Evolutionary conservation across 2,888 invertebrate species (phyloP).

Genomic region (Trissolcus brochymenae): DNA sequence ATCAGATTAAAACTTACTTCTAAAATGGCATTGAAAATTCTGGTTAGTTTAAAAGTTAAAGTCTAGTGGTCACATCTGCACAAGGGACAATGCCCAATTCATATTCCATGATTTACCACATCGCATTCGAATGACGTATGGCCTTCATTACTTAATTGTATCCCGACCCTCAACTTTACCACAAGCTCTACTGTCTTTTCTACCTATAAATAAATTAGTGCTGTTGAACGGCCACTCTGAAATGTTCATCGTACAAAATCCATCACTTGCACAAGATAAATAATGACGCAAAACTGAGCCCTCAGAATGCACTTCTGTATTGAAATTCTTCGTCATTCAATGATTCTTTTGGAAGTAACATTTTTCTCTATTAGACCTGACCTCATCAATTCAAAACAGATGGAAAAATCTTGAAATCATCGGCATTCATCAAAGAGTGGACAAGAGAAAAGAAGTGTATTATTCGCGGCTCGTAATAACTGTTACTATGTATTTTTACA

Average conservation of each 20-base stretch:
- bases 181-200: constrained; percentile 39
- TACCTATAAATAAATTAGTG: constrained; percentile 39
- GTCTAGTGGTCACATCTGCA: constrained; percentile 69
- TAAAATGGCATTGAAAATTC: constrained; percentile 7
- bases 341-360: no score
- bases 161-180: constrained; percentile 49
- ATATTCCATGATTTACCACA: constrained; percentile 70
- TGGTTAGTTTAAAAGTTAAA: constrained; percentile 68
- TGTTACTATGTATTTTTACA: constrained; percentile 48
- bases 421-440: constrained; percentile 10
- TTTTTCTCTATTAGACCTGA: no score
- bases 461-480: constrained; percentile 41
- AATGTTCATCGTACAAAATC: constrained; percentile 4
- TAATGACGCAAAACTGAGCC: no score
- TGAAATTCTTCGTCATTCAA: neutral
- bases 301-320: neutral
- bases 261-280: no score
- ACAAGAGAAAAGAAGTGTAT: constrained; percentile 25
- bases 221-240: constrained; percentile 40
- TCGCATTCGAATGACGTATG: constrained; percentile 64
- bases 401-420: neutral
- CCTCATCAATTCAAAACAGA: no score
- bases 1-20: constrained; percentile 47
- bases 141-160: constrained; percentile 72
- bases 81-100: constrained; percentile 67